Evolutionary conservation across 2,797 vertebrate genomes (phyloP).

Genomic region (Emydoidea blandingii): DNA sequence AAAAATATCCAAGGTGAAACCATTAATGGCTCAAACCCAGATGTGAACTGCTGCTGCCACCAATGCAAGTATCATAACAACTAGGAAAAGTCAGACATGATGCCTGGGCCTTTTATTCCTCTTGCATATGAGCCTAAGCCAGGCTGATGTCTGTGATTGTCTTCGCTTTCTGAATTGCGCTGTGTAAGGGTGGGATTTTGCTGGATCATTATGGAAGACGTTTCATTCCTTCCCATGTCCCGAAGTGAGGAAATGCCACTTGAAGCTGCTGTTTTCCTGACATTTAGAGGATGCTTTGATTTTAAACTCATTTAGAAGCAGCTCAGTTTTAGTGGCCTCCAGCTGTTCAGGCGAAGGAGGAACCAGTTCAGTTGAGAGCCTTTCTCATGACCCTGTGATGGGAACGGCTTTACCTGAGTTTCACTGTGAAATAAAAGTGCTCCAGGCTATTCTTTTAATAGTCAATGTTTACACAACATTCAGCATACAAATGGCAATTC

Average conservation of each 20-base stretch:
- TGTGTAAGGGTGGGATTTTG: accelerated
- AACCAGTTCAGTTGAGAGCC: accelerated
- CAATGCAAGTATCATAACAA: accelerated
- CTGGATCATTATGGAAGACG: accelerated
- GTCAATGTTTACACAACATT: slow-evolving; percentile 52
- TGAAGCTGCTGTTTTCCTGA: accelerated
- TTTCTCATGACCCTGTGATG: slow-evolving; percentile 24
- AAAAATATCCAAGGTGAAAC: background rate
- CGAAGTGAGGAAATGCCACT: accelerated
- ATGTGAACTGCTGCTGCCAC: background rate
- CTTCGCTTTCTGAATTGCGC: background rate
- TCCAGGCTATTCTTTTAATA: slow-evolving; percentile 30
- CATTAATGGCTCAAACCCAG: background rate
- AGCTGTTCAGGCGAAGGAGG: background rate
- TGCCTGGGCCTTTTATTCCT: background rate
- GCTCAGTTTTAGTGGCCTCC: background rate
- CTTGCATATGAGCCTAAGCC: background rate
- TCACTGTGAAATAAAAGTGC: background rate
- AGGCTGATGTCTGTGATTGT: background rate
- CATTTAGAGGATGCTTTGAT: background rate
- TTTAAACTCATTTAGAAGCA: background rate
- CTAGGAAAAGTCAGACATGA: background rate
- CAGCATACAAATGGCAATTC: slow-evolving; percentile 10
- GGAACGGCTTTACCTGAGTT: background rate
- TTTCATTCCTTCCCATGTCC: background rate